Evolutionary conservation across 2,888 invertebrate species (phyloP), one percentile per base, ranked within the genome.

Genomic region (Eretmocerus hayati): DNA sequence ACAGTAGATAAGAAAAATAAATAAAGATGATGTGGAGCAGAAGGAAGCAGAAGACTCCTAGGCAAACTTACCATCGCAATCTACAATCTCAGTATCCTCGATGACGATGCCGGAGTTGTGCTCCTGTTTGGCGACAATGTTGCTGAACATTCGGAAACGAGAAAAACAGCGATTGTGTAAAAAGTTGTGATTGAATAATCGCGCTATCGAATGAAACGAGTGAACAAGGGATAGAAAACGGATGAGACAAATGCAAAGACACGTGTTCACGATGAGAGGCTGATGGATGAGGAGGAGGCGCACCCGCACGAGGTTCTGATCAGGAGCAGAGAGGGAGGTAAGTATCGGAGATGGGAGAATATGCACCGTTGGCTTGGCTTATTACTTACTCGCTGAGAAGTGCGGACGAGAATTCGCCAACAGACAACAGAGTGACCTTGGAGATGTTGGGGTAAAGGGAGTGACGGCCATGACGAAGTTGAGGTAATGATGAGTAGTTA

Each of bases 61-160:
- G 9, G 15, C 5, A 23, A 36, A 46, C 51, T 46, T 59, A 64
- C 69, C 69, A 53, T 71, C 71, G 47, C 71, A 71, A 52, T 71
- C 70, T 41, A 71, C 71, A 31, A 69, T 65, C 56, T 71, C 71
- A 6, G 71, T 62, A 50, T 71, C 71, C 48, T 71, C 71, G 49
- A 71, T 69, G 50, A 71, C 67, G 53, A 71, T 69, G 36, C 66
- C 65, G 38, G 56, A 58, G 30, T 60, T 61, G 13, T 54, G 42
- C 20, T 70, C 69, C 37, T 66, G 65, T 54, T 70, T 69, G 35
- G 60, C 44, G n/a, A 50, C 56, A 45, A 59, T 57, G 45, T 57
- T 53, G 50, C 65, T 65, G 59, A 13, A 40, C 18, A 31, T 13
- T 21, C 26, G n/a, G n/a, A n/a, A n/a, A n/a, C n/a, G n/a, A n/a